Conservation (phyloP, 1,140 invertebrate species). For the Drosophila malerkotliana region DNA sequence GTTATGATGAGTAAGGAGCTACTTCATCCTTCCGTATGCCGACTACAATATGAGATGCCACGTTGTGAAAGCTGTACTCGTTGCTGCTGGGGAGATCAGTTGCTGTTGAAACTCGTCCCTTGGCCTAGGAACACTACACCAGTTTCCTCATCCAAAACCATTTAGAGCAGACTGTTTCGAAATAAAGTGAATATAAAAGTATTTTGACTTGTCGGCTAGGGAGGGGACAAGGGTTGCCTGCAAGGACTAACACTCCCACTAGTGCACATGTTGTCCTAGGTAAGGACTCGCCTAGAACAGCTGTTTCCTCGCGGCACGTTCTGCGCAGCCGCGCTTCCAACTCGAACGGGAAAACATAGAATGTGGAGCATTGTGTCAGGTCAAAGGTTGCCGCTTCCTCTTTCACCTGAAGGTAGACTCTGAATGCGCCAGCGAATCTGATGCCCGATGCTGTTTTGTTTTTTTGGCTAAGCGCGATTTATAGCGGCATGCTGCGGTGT, state of each 20-base stretch:
- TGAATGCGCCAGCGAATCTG: conserved; percentile 19
- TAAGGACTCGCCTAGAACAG: conserved; percentile 57
- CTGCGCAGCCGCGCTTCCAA: conserved; percentile 55
- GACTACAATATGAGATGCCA: too few relatives aligned
- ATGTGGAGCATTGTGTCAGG: conserved; percentile 82
- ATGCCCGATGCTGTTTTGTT: conserved; percentile 63
- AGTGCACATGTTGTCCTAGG: conserved; percentile 68
- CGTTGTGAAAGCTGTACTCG: neutral
- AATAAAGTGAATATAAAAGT: conserved; percentile 6
- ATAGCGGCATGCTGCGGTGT: conserved; percentile 51
- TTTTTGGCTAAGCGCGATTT: conserved; percentile 77
- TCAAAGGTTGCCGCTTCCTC: conserved; percentile 58
- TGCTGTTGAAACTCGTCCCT: conserved; percentile 15
- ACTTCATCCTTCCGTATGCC: too few relatives aligned
- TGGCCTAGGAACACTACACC: conserved; percentile 5
- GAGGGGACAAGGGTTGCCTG: conserved; percentile 3
- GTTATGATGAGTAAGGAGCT: conserved; percentile 2
- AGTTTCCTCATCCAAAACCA: neutral
- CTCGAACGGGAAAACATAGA: conserved; percentile 66
- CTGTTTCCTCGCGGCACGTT: conserved; percentile 36
- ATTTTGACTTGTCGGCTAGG: too few relatives aligned
- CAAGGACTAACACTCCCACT: neutral
- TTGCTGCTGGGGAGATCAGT: conserved; percentile 33
- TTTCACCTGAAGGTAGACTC: conserved; percentile 32
- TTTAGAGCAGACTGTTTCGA: neutral